Conservation (phyloP, 2,888 invertebrate genomes). For the Epinotia brunnichana region DNA sequence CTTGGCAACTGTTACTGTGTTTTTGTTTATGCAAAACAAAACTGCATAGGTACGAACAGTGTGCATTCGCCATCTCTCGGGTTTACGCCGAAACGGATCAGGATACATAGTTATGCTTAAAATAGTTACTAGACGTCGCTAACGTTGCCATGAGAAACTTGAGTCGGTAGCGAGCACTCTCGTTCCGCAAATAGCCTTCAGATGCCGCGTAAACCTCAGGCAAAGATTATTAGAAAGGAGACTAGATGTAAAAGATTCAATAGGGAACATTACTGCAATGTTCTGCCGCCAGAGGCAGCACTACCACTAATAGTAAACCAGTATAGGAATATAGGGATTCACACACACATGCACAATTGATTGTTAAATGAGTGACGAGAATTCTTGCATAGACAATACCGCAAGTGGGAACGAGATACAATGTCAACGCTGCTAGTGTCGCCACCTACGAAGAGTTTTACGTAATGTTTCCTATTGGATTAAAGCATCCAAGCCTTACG, state of each 20-base stretch:
- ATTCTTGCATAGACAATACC: no score
- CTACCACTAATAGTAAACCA: no score
- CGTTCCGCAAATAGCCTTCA: constrained; percentile 46
- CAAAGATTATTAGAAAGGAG: constrained; percentile 57
- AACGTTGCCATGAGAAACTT: not conserved
- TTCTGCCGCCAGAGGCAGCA: no score
- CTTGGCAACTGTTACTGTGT: no score
- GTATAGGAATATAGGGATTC: no score
- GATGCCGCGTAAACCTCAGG: constrained; percentile 50
- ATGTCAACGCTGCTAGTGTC: no score
- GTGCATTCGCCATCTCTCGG: constrained; percentile 63
- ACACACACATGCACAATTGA: no score
- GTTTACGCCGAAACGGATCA: constrained; percentile 51
- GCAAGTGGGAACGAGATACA: no score
- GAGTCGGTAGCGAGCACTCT: constrained; percentile 60
- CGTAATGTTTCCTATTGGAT: no score
- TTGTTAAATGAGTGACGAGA: no score
- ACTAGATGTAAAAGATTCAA: constrained; percentile 62
- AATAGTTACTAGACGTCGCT: constrained; percentile 67
- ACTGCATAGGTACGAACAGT: constrained; percentile 49
- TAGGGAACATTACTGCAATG: no score
- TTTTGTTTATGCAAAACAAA: not conserved
- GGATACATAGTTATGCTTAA: constrained; percentile 45
- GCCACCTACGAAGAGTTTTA: no score
- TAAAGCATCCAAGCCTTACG: constrained; percentile 68